These are phyloP conservation scores for Cuculus canorus DNA, from an alignment of 2,797 vertebrate species.

Conservation along the genomic window DNA sequence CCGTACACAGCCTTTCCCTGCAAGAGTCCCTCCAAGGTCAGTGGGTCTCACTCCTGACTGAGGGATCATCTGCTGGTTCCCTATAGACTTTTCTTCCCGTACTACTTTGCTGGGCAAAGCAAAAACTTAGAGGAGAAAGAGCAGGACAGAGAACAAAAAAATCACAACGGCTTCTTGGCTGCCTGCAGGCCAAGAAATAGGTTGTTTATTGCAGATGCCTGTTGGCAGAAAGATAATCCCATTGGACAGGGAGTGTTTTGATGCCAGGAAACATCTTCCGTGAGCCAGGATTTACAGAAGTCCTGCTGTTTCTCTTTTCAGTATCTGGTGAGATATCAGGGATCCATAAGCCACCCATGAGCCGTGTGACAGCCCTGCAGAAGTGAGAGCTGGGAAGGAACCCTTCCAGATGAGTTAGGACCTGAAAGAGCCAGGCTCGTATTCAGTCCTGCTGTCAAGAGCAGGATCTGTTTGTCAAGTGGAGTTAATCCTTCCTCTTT, in stretches of 20 bases:
- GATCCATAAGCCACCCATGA: accelerated
- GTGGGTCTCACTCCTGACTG: neutral
- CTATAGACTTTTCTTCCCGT: neutral
- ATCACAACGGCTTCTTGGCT: neutral
- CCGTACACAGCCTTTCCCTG: neutral
- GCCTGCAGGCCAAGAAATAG: neutral
- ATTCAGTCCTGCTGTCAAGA: neutral
- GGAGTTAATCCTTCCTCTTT: neutral
- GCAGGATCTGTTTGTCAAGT: neutral
- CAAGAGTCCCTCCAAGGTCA: neutral
- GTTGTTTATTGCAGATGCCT: neutral
- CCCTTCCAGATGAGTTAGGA: too few relatives aligned
- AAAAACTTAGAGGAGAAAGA: neutral
- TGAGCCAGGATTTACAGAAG: neutral
- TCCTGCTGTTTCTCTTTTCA: neutral
- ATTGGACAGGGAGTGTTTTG: neutral
- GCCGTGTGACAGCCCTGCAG: neutral
- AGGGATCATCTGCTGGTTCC: neutral
- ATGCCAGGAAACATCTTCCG: neutral
- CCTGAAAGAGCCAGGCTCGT: neutral
- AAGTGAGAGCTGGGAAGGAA: neutral
- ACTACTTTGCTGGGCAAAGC: neutral
- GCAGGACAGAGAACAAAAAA: neutral
- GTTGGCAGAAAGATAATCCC: neutral
- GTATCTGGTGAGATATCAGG: neutral